Conservation (phyloP, 1,140 invertebrate genomes). For the Anoplophora glabripennis region DNA sequence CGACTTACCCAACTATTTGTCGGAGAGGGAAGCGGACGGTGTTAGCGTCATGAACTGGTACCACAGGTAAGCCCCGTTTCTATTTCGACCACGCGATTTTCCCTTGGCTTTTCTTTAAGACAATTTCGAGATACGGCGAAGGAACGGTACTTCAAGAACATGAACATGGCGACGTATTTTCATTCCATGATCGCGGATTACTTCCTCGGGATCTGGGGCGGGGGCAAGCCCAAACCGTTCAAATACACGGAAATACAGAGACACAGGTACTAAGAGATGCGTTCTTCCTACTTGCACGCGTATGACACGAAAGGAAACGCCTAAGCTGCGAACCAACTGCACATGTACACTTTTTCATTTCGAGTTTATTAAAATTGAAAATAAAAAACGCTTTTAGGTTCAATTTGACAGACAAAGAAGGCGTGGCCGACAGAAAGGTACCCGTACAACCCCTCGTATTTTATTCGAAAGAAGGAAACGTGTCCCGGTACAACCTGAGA, state of each 20-base stretch:
- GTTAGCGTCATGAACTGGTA: conserved; percentile 98
- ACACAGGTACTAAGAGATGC: conserved; percentile 63
- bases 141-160: conserved; percentile 95
- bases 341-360: neutral
- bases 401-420: conserved; percentile 85
- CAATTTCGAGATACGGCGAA: conserved; percentile 92
- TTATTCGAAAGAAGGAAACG: conserved; percentile 81
- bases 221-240: conserved; percentile 91
- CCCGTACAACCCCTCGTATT: conserved; percentile 94
- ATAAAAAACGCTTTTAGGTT: conserved; percentile 55
- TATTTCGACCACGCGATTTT: neutral
- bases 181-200: conserved; percentile 98
- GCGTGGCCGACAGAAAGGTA: conserved; percentile 92
- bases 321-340: neutral
- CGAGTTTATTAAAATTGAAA: neutral
- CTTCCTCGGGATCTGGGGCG: conserved; percentile 94
- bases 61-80: conserved; percentile 53
- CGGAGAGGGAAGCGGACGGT: conserved; percentile 93
- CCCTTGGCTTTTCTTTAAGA: conserved; percentile 50
- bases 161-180: conserved; percentile 94
- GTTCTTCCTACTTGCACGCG: too few species aligned
- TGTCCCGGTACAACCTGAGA: conserved; percentile 81
- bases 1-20: conserved; percentile 93
- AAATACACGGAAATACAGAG: conserved; percentile 96
- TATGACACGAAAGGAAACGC: too few species aligned